These are phyloP conservation scores for Bubo bubo DNA, from an alignment of 2,113 vertebrate species.

Conservation along the genomic window DNA sequence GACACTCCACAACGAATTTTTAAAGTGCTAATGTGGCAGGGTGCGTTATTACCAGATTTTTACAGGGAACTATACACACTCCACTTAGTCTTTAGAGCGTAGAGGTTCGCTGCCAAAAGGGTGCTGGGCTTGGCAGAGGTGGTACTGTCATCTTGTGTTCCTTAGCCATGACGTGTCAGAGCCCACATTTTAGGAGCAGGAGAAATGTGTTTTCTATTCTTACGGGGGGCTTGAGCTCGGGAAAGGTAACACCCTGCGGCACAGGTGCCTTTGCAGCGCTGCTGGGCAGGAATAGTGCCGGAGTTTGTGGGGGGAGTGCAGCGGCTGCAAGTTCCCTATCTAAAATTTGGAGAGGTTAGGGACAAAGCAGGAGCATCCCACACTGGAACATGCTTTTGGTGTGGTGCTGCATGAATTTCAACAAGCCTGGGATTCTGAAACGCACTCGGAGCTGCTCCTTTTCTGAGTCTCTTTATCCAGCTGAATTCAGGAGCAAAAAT, in stretches of 20 bases:
- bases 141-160: not conserved
- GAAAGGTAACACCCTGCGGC: not conserved
- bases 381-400: not conserved
- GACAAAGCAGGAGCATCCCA: not conserved
- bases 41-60: not conserved
- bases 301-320: not conserved
- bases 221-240: not conserved
- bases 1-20: not conserved
- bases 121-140: not conserved
- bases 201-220: not conserved
- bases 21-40: not conserved
- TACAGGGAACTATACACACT: rapidly evolving
- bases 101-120: not conserved
- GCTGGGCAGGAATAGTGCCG: not conserved
- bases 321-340: not conserved
- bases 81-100: not conserved
- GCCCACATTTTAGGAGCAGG: not conserved
- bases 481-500: not conserved
- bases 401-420: not conserved
- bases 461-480: not conserved
- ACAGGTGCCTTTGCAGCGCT: not conserved
- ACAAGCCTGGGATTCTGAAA: not conserved
- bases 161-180: not conserved
- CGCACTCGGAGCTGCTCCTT: not conserved
- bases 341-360: not conserved